These are phyloP conservation scores for Crotalus helleri DNA, from an alignment of 2,113 vertebrate species.

Conservation along the genomic window DNA sequence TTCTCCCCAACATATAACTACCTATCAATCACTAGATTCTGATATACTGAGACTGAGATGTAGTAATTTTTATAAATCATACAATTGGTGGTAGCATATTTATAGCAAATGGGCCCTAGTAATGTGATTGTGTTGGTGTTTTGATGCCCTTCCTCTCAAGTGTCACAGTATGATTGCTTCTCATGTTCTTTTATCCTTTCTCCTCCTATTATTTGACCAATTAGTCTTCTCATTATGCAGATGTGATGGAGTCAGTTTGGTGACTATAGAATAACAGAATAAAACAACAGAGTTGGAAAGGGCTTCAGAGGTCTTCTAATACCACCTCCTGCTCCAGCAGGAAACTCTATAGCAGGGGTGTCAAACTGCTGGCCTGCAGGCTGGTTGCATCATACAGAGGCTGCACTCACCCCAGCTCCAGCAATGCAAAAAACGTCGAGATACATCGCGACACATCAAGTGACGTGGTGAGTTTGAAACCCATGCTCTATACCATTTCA, in stretches of 20 bases:
- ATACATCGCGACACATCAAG: too few relatives aligned
- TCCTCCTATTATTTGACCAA: background rate
- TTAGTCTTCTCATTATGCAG: background rate
- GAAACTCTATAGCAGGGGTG: too few relatives aligned
- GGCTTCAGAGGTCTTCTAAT: background rate
- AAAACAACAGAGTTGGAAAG: background rate
- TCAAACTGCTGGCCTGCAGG: too few relatives aligned
- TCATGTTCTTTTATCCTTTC: background rate
- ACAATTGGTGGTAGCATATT: background rate
- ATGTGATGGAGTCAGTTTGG: background rate
- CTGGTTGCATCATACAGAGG: too few relatives aligned
- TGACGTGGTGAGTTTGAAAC: too few relatives aligned
- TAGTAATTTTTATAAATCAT: background rate
- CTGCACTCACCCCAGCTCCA: too few relatives aligned
- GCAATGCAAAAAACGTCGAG: too few relatives aligned
- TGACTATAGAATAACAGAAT: background rate
- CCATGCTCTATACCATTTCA: background rate
- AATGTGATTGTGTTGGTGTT: background rate
- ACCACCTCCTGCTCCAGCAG: background rate
- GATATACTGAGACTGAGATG: background rate
- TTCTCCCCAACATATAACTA: background rate
- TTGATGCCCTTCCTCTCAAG: background rate
- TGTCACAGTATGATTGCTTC: background rate
- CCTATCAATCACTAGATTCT: background rate
- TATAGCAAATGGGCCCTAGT: background rate